Conservation (phyloP, 2,797 vertebrate genomes). For the Melanotaenia maccullochi region DNA sequence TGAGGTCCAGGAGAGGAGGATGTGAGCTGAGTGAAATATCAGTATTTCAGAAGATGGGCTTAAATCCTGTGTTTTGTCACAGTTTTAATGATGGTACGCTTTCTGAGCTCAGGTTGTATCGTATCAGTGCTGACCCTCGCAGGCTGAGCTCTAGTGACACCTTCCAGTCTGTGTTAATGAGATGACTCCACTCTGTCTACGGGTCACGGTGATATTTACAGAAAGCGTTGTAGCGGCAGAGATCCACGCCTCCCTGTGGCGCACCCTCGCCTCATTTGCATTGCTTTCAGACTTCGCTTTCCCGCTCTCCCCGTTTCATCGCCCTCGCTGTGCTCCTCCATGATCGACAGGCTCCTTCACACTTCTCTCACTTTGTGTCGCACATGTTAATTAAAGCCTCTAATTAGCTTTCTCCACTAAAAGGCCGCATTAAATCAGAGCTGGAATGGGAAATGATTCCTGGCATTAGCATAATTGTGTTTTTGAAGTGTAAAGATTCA, state of each 20-base stretch:
- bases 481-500: constrained; percentile 83
- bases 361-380: constrained; percentile 78
- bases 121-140: constrained; percentile 59
- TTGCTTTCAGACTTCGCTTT: constrained; percentile 78
- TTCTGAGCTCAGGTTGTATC: constrained; percentile 45
- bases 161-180: constrained; percentile 79
- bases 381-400: constrained; percentile 86
- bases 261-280: constrained; percentile 77
- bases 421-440: constrained; percentile 84
- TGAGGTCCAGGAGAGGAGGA: constrained; percentile 29
- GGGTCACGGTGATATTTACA: constrained; percentile 80
- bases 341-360: constrained; percentile 80
- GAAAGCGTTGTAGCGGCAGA: constrained; percentile 61
- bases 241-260: constrained; percentile 66
- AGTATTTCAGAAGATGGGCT: constrained; percentile 32
- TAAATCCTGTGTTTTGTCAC: constrained; percentile 59
- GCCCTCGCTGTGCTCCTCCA: constrained; percentile 59
- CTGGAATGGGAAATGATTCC: constrained; percentile 81
- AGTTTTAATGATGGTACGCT: constrained; percentile 69
- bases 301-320: constrained; percentile 54
- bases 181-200: constrained; percentile 72
- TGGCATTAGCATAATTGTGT: constrained; percentile 84
- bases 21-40: constrained; percentile 42
- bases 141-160: constrained; percentile 65
- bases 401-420: constrained; percentile 84